Evolutionary conservation across 2,888 invertebrate species (phyloP).

Genomic region (Eledone cirrhosa): DNA sequence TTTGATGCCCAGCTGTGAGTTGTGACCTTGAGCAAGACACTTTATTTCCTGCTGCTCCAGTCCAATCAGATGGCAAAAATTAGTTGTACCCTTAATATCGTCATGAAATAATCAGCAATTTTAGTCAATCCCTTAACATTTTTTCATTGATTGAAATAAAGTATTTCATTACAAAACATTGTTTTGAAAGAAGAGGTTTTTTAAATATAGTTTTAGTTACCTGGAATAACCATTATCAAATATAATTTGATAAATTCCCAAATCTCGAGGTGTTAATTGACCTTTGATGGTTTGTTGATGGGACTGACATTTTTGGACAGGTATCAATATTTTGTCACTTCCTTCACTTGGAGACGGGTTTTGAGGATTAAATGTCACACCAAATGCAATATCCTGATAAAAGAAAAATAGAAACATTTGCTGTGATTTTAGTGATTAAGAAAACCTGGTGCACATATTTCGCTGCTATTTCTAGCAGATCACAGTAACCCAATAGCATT

Average conservation of each 20-base stretch:
- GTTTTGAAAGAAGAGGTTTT: no score
- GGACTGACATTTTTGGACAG: conserved; percentile 60
- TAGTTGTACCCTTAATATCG: no score
- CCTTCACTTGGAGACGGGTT: conserved; percentile 33
- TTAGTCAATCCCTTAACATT: no score
- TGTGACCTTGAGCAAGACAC: no score
- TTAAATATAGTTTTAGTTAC: conserved; percentile 39
- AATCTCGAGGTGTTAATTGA: conserved; percentile 57
- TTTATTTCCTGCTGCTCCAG: no score
- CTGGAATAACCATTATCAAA: conserved; percentile 64
- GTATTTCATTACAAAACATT: no score
- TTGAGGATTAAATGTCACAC: conserved; percentile 37
- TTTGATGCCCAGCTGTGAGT: no score
- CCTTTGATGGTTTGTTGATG: conserved; percentile 59
- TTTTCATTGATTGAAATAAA: no score
- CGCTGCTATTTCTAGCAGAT: no score
- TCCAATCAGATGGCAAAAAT: no score
- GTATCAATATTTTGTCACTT: conserved; percentile 51
- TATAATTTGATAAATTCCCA: conserved; percentile 61
- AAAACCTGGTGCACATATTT: not conserved
- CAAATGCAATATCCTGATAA: conserved; percentile 46
- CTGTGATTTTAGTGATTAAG: not conserved
- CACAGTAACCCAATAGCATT: no score
- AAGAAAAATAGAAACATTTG: not conserved
- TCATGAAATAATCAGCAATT: no score